Percentiles rank a stretch among this genome's conserved stretches.
Evolutionary conservation across 2,113 vertebrate genomes (phyloP).

Genomic region (Amblyopsis rosae): DNA sequence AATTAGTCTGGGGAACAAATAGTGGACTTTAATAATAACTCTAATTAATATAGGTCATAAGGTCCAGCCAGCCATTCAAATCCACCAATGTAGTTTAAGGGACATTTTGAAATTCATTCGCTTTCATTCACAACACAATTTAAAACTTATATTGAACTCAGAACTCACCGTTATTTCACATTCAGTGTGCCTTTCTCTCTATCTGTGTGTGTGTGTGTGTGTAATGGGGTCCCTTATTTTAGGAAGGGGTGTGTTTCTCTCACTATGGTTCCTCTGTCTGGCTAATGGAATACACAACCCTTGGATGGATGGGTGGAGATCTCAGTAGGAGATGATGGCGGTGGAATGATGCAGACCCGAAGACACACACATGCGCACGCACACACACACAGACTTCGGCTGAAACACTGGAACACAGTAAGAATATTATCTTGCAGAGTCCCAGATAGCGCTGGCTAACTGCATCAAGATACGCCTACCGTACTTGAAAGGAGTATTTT

Average conservation of each 20-base stretch:
- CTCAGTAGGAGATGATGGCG: constrained; percentile 19
- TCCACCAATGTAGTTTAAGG: no score
- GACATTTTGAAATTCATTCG: background rate
- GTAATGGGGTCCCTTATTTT: constrained; percentile 16
- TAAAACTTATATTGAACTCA: background rate
- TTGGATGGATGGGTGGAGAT: constrained; percentile 18
- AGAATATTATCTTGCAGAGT: background rate
- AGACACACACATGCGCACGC: background rate
- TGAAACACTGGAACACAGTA: background rate
- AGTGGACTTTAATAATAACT: no score
- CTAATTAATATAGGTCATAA: no score
- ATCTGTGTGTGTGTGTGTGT: background rate
- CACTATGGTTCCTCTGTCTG: constrained; percentile 5
- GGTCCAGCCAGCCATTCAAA: no score
- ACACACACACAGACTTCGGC: constrained; percentile 19
- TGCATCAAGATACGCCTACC: no score
- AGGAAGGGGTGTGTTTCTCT: constrained; percentile 20
- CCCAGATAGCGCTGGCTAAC: no score
- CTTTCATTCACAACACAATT: constrained; percentile 7
- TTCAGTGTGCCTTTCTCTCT: background rate
- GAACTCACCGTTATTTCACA: background rate
- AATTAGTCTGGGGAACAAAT: no score
- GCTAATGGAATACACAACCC: constrained; percentile 26
- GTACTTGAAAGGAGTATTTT: no score
- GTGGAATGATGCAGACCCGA: constrained; percentile 17